Conservation (phyloP, 2,797 vertebrate genomes). For the Bradypodion ventrale region DNA sequence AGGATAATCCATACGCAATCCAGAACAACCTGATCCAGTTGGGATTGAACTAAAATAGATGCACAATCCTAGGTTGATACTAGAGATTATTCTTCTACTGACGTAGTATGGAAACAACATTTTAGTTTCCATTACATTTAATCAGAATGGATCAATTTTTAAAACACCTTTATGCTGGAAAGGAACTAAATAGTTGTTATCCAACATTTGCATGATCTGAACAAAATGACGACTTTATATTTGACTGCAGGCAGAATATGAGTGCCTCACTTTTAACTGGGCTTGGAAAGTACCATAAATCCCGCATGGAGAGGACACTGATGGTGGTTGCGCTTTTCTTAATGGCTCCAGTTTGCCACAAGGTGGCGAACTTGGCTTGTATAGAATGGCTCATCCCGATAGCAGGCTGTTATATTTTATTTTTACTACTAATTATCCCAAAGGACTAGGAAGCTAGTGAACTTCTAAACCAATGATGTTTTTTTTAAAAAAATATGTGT, state of each 20-base stretch:
- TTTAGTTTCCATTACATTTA: neutral
- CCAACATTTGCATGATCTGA: neutral
- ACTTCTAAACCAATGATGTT: too few relatives aligned
- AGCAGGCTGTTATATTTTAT: neutral
- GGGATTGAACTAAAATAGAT: neutral
- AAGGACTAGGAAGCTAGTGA: neutral
- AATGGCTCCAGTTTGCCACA: conserved; percentile 50
- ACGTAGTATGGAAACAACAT: neutral
- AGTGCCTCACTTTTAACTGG: neutral
- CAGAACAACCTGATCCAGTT: neutral
- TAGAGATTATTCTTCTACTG: neutral
- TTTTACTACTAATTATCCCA: neutral
- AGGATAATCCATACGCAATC: too few relatives aligned
- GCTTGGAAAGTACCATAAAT: conserved; percentile 13
- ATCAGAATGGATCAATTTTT: neutral
- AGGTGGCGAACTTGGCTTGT: conserved; percentile 65
- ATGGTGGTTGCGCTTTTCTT: neutral
- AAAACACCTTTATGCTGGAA: neutral
- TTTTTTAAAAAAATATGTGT: neutral
- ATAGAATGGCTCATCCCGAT: neutral
- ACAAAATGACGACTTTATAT: conserved; percentile 20
- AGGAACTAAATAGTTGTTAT: conserved; percentile 37
- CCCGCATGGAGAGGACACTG: neutral
- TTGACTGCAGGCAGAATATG: conserved; percentile 6
- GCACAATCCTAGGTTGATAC: neutral